Conservation (phyloP, 2,888 invertebrate genomes). For the Macrophya alboannulata region DNA sequence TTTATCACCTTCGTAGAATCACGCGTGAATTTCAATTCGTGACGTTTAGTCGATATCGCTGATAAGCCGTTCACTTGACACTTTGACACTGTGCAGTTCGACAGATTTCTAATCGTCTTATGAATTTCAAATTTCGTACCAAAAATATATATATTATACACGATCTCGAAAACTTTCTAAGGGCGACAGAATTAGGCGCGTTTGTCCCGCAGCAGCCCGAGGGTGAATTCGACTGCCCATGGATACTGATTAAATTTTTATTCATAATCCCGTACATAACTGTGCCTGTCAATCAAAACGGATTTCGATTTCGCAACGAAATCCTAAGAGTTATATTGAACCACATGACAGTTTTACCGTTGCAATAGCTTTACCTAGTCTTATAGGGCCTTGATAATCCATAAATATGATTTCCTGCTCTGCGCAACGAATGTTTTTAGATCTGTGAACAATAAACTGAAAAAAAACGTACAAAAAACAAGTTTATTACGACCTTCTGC, state of each 20-base stretch:
- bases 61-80: slow-evolving; percentile 5
- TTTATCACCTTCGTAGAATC: slow-evolving; percentile 2
- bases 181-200: not conserved
- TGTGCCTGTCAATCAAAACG: slow-evolving; percentile 33
- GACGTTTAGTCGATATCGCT: not conserved
- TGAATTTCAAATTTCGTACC: slow-evolving; percentile 28
- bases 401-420: not conserved
- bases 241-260: slow-evolving; percentile 23
- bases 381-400: not conserved
- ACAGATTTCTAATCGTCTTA: slow-evolving; percentile 38
- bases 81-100: not conserved
- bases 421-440: not conserved
- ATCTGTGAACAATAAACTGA: not conserved
- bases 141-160: not conserved
- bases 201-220: not conserved
- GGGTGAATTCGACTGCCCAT: not conserved
- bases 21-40: not conserved
- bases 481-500: not conserved
- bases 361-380: not conserved
- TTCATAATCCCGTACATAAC: slow-evolving; percentile 39
- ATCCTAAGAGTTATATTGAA: not conserved
- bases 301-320: slow-evolving; percentile 23
- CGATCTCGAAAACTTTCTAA: slow-evolving; percentile 12
- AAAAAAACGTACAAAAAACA: not conserved
- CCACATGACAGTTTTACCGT: slow-evolving; percentile 27